phyloP scores from a whole-genome alignment of 1,140 invertebrate species.

The Meloidogyne hapla region DNA sequence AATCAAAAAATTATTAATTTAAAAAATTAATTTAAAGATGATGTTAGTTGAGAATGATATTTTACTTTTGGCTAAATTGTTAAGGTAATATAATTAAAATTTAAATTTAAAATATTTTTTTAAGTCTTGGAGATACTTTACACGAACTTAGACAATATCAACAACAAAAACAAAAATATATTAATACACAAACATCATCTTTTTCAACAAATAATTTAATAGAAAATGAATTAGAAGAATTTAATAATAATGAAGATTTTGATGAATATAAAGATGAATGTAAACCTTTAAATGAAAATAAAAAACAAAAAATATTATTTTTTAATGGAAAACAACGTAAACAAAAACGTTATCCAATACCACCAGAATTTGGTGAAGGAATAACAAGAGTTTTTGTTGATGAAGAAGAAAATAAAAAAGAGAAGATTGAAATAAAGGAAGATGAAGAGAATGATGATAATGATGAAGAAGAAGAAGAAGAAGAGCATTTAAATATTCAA shows the following conservation, averaged over 20 bases:
- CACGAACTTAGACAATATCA: slow-evolving; percentile 34
- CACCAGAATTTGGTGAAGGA: slow-evolving; percentile 15
- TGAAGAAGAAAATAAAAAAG: slow-evolving; percentile 37
- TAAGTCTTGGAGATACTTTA: slow-evolving; percentile 41
- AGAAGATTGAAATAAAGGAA: too few species aligned
- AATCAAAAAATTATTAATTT: too few species aligned
- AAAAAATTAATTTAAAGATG: too few species aligned
- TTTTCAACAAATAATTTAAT: too few species aligned
- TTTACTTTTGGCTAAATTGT: slow-evolving; percentile 43
- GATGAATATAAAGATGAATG: not conserved
- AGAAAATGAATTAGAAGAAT: not conserved
- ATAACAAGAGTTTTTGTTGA: slow-evolving; percentile 19
- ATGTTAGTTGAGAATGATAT: slow-evolving; percentile 54
- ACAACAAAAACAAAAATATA: slow-evolving; percentile 16
- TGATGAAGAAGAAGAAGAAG: slow-evolving; percentile 45
- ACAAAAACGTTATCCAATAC: not conserved
- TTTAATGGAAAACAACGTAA: not conserved
- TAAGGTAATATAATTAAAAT: slow-evolving; percentile 16
- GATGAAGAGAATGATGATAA: slow-evolving; percentile 6
- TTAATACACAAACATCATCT: not conserved
- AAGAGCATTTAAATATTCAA: slow-evolving; percentile 46
- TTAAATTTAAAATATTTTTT: not conserved
- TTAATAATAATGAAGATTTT: not conserved
- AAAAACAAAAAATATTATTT: not conserved
- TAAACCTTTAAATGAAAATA: not conserved